phyloP scores from a whole-genome alignment of 1,140 invertebrate genomes.

The Grapholita molesta region DNA sequence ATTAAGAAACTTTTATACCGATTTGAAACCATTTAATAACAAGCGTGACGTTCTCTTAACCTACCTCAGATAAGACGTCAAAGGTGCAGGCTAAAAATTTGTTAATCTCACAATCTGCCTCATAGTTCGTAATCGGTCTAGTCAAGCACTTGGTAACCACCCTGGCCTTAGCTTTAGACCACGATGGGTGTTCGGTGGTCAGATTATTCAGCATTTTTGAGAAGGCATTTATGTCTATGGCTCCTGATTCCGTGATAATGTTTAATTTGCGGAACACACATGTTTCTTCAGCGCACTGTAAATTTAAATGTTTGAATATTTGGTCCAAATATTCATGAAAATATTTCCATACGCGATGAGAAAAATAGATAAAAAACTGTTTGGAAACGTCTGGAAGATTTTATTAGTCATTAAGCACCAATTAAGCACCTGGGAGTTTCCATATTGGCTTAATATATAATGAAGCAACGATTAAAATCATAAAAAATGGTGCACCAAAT shows the following conservation, averaged over 20 bases:
- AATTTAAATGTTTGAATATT: neutral
- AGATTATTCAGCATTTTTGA: conserved; percentile 51
- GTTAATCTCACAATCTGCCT: conserved; percentile 52
- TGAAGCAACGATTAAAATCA: no score
- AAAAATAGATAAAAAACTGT: no score
- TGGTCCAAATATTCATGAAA: no score
- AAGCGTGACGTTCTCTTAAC: no score
- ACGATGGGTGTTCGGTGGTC: conserved; percentile 37
- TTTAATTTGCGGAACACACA: conserved; percentile 55
- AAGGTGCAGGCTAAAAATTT: conserved; percentile 53
- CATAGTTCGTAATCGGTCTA: conserved; percentile 35
- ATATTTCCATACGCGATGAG: no score
- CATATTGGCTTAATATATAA: no score
- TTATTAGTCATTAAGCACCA: no score
- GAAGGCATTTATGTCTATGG: conserved; percentile 41
- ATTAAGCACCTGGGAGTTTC: no score
- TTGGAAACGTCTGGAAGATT: no score
- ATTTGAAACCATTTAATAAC: no score
- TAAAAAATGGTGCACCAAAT: no score
- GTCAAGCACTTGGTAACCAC: conserved; percentile 52
- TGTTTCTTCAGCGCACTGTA: conserved; percentile 56
- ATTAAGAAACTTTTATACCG: no score
- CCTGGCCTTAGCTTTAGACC: conserved; percentile 47
- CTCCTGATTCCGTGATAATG: conserved; percentile 36
- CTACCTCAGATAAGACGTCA: conserved; percentile 63